Percentiles rank a stretch among this genome's conserved stretches.
Conservation (phyloP, 2,888 invertebrate species). For the Acanthoscelides obtectus region DNA sequence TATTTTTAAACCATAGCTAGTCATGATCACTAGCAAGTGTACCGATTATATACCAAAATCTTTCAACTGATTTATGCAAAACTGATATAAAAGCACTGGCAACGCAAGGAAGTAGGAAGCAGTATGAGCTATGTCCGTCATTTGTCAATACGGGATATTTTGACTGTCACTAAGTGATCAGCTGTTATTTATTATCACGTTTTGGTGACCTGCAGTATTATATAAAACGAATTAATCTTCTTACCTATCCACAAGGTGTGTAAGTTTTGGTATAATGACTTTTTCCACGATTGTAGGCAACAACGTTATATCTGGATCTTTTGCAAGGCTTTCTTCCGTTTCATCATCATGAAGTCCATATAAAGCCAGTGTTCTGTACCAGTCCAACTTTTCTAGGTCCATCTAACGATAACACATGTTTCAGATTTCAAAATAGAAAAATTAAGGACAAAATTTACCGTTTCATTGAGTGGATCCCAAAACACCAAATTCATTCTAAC, state of each 20-base stretch:
- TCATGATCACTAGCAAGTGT: too few species aligned
- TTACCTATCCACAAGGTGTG: conserved; percentile 51
- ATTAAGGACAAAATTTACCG: conserved; percentile 50
- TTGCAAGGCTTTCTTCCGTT: conserved; percentile 60
- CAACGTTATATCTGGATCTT: conserved; percentile 80
- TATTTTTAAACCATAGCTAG: too few species aligned
- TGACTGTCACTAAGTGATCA: too few species aligned
- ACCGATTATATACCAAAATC: too few species aligned
- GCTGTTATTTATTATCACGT: too few species aligned
- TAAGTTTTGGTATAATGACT: conserved; percentile 83
- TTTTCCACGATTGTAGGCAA: conserved; percentile 85
- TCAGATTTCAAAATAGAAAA: conserved; percentile 30
- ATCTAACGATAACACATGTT: conserved; percentile 45
- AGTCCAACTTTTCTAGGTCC: conserved; percentile 74
- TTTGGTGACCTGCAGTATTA: too few species aligned
- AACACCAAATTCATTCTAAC: conserved; percentile 62
- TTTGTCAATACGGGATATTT: too few species aligned
- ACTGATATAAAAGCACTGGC: too few species aligned
- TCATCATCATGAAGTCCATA: conserved; percentile 65
- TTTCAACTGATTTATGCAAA: too few species aligned
- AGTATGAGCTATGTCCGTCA: too few species aligned
- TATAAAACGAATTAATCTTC: too few species aligned
- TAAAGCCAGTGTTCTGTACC: conserved; percentile 74
- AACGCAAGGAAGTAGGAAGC: too few species aligned
- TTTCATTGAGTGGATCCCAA: conserved; percentile 60